These are phyloP conservation scores for Xenentodon cancila DNA, from an alignment of 2,797 vertebrate genomes.

Conservation along the genomic window DNA sequence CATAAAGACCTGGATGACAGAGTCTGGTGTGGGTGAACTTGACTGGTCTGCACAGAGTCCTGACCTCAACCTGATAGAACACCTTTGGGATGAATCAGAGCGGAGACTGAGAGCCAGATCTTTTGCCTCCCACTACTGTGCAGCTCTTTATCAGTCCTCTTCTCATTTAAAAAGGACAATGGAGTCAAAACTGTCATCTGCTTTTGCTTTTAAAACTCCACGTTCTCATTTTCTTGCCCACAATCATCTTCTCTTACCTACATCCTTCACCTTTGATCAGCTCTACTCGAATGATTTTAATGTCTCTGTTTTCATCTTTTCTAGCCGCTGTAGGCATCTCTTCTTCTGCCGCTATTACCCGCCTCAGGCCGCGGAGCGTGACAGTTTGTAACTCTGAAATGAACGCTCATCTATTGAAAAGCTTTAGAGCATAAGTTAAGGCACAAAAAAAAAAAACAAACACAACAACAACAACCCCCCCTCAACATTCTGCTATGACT, in stretches of 20 bases:
- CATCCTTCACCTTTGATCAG: slow-evolving; percentile 20
- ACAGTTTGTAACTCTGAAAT: slow-evolving; percentile 55
- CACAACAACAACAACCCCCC: slow-evolving; percentile 8
- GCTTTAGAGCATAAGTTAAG: slow-evolving; percentile 18
- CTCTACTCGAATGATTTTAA: slow-evolving; percentile 42
- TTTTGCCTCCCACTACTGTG: background rate
- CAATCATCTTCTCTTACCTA: slow-evolving; percentile 2
- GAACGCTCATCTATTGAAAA: slow-evolving; percentile 40
- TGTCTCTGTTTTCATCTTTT: slow-evolving; percentile 36
- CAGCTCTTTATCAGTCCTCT: background rate
- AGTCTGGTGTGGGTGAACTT: too few relatives aligned
- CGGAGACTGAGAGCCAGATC: too few relatives aligned
- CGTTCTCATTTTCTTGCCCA: slow-evolving; percentile 1
- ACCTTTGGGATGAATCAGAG: too few relatives aligned
- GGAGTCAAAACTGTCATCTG: slow-evolving; percentile 4
- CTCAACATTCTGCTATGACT: slow-evolving; percentile 13
- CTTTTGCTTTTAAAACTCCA: slow-evolving; percentile 3
- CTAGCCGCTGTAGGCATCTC: slow-evolving; percentile 39
- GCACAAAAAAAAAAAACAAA: background rate
- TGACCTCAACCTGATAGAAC: too few relatives aligned
- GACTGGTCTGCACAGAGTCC: too few relatives aligned
- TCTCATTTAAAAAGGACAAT: slow-evolving; percentile 7
- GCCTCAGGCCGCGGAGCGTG: slow-evolving; percentile 48
- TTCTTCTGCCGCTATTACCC: slow-evolving; percentile 41
- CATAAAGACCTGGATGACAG: too few relatives aligned